A percentile compares a stretch with the other conserved stretches of the same genome.
Conservation (phyloP, 2,888 invertebrate species). For the Harpagoxenus sublaevis region DNA sequence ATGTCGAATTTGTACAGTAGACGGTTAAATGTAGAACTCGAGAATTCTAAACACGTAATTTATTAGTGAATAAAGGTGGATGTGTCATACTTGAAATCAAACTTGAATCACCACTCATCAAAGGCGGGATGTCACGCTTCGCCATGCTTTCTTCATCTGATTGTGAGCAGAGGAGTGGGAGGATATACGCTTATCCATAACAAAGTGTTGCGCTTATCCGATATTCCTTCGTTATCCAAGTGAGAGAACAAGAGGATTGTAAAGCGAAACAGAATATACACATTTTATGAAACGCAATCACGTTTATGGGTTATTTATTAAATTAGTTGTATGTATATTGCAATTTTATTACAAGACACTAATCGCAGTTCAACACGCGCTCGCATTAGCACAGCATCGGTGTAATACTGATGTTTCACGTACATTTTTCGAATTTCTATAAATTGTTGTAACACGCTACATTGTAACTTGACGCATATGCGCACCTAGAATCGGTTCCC, state of each 20-base stretch:
- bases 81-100: constrained; percentile 73
- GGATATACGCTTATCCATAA: constrained; percentile 52
- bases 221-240: constrained; percentile 30
- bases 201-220: constrained; percentile 29
- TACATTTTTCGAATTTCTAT: neutral
- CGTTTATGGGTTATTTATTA: constrained; percentile 78
- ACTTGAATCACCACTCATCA: constrained; percentile 63
- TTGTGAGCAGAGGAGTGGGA: constrained; percentile 33
- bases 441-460: constrained; percentile 19
- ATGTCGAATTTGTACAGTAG: constrained; percentile 82
- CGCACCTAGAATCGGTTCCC: neutral
- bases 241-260: constrained; percentile 26
- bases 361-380: constrained; percentile 75
- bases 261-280: constrained; percentile 61
- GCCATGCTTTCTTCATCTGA: constrained; percentile 53
- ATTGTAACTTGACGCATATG: constrained; percentile 22
- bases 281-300: constrained; percentile 63
- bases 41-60: constrained; percentile 80
- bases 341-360: constrained; percentile 82
- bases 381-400: constrained; percentile 52
- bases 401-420: constrained; percentile 36
- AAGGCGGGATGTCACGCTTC: constrained; percentile 55
- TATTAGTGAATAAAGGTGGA: constrained; percentile 82
- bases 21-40: constrained; percentile 72
- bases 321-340: constrained; percentile 73